Evolutionary conservation across 2,888 invertebrate genomes (phyloP).

Genomic region (Mythimna ferrago): DNA sequence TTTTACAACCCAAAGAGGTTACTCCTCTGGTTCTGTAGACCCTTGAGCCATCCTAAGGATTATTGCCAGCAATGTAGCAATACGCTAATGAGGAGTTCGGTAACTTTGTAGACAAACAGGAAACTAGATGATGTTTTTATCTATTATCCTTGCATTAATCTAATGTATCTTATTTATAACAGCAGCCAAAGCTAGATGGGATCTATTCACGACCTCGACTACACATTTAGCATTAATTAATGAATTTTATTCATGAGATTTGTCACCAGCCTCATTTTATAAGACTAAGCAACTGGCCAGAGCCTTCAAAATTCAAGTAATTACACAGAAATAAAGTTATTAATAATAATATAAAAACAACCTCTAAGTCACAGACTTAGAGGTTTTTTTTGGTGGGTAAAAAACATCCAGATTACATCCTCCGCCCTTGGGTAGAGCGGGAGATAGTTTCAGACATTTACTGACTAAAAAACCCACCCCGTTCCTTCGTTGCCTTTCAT

Average conservation of each 20-base stretch:
- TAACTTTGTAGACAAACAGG: not conserved
- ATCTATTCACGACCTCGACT: not conserved
- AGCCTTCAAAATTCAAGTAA: conserved; percentile 29
- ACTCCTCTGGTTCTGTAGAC: not conserved
- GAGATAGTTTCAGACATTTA: no score
- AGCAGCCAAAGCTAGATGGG: not conserved
- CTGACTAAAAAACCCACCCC: no score
- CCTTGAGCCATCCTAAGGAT: not conserved
- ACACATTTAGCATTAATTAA: not conserved
- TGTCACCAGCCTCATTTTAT: conserved; percentile 15
- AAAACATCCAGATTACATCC: no score
- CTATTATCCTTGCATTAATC: not conserved
- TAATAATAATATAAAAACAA: conserved; percentile 11
- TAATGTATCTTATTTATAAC: not conserved
- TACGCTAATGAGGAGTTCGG: not conserved
- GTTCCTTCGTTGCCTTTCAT: no score
- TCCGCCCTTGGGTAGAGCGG: no score
- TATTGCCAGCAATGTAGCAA: not conserved
- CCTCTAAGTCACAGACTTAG: no score
- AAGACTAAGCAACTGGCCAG: not conserved
- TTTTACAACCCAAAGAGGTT: no score
- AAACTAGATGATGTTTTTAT: not conserved
- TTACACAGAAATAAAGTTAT: conserved; percentile 33
- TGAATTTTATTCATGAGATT: conserved; percentile 12
- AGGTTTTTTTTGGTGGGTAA: no score